Conservation (phyloP, 2,113 vertebrate genomes). For the Plectropomus leopardus region DNA sequence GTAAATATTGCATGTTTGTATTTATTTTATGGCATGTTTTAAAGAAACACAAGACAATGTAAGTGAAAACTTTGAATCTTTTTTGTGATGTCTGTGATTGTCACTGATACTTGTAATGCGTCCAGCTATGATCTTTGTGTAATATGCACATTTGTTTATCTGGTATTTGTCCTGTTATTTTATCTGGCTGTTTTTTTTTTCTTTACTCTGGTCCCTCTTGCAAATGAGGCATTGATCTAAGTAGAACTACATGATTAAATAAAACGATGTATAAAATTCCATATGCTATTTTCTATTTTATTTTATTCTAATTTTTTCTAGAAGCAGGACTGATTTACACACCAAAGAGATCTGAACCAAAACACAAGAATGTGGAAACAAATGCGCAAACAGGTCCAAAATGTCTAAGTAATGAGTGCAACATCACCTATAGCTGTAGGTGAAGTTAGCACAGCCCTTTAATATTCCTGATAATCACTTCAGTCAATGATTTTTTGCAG, state of each 20-base stretch:
- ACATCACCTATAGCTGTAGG: not conserved
- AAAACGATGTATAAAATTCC: not conserved
- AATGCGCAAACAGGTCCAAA: not conserved
- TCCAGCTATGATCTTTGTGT: not conserved
- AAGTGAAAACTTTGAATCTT: not conserved
- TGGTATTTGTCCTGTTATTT: not conserved
- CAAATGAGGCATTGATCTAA: not conserved
- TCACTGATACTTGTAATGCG: not conserved
- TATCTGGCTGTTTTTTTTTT: not conserved
- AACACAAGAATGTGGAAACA: constrained; percentile 2
- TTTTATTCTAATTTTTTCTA: not conserved
- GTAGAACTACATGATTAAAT: not conserved
- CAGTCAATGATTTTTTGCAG: not conserved
- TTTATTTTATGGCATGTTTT: not conserved
- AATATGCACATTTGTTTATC: not conserved
- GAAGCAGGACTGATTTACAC: not conserved
- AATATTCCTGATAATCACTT: not conserved
- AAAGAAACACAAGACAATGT: not conserved
- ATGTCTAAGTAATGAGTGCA: not conserved
- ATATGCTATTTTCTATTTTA: not conserved
- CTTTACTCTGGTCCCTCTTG: too few relatives aligned
- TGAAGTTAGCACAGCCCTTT: not conserved
- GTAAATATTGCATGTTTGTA: too few relatives aligned
- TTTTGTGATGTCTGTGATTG: not conserved
- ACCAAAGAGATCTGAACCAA: not conserved